Percentiles rank a stretch among this genome's conserved stretches.
These are phyloP conservation scores for Sparidentex hasta DNA, from an alignment of 2,797 vertebrate species.

Conservation along the genomic window DNA sequence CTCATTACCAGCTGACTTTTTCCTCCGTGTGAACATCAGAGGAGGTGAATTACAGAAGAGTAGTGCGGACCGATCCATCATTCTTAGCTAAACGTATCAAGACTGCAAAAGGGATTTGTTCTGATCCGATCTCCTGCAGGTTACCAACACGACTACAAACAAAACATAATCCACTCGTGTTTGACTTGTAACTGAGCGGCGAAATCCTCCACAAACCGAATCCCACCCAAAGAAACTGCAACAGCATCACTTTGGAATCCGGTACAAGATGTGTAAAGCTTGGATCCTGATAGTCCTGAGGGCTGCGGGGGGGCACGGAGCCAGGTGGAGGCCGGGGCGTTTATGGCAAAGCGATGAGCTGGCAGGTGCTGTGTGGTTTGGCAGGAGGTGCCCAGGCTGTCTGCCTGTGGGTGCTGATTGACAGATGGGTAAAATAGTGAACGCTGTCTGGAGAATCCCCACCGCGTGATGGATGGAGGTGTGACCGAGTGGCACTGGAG, in stretches of 20 bases:
- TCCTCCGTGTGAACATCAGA: conserved; percentile 13
- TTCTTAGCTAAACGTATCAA: conserved; percentile 6
- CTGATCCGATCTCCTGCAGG: conserved; percentile 3
- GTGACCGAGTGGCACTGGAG: conserved; percentile 53
- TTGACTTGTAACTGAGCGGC: conserved; percentile 1
- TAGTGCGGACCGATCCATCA: conserved; percentile 12
- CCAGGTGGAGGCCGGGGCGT: conserved; percentile 34
- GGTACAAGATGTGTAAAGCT: not conserved
- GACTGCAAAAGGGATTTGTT: conserved; percentile 21
- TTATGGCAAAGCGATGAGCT: conserved; percentile 42
- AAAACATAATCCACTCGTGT: not conserved
- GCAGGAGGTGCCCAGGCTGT: conserved; percentile 43
- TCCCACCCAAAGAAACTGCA: not conserved
- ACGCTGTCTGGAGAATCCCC: conserved; percentile 64
- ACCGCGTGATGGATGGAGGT: conserved; percentile 72
- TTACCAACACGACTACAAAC: conserved; percentile 5
- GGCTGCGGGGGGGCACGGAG: conserved; percentile 10
- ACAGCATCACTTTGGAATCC: not conserved
- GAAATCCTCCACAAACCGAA: conserved; percentile 1
- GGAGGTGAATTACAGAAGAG: conserved; percentile 33
- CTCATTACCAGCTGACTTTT: not conserved
- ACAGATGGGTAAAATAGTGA: conserved; percentile 66
- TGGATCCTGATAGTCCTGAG: conserved; percentile 7
- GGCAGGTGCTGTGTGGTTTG: conserved; percentile 71
- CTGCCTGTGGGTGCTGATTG: conserved; percentile 70